Evolutionary conservation across 2,113 vertebrate genomes (phyloP).

Genomic region (Pimephales promelas): DNA sequence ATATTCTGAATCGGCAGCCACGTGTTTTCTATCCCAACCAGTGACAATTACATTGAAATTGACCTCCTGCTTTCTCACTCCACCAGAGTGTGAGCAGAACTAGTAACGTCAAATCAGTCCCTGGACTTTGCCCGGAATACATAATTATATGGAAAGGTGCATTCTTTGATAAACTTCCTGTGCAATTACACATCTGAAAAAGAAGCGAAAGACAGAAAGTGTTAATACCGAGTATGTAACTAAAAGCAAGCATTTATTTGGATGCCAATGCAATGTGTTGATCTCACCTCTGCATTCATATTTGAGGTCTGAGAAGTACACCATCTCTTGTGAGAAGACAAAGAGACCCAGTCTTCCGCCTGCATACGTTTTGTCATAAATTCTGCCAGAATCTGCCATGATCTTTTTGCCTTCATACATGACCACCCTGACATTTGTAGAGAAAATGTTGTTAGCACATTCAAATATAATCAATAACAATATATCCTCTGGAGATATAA

Average conservation of each 20-base stretch:
- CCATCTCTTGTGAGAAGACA: constrained; percentile 99
- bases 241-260: neutral
- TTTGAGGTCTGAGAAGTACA: constrained; percentile 99
- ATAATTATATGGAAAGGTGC: constrained; percentile 87
- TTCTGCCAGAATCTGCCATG: constrained; percentile 97
- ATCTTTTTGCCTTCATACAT: constrained; percentile 99
- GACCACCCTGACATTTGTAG: constrained; percentile 82
- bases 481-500: too few relatives aligned
- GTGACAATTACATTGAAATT: constrained; percentile 78
- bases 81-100: constrained; percentile 77
- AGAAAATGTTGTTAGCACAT: neutral
- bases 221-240: neutral
- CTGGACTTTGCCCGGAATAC: constrained; percentile 76
- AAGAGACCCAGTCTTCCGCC: constrained; percentile 95
- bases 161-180: constrained; percentile 79
- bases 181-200: constrained; percentile 86
- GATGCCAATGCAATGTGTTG: neutral
- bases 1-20: constrained; percentile 69
- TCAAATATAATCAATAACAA: neutral
- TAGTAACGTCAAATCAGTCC: constrained; percentile 76
- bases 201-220: constrained; percentile 38
- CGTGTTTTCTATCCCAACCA: constrained; percentile 66
- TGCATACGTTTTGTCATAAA: constrained; percentile 97
- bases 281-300: constrained; percentile 97
- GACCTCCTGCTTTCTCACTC: constrained; percentile 76